Evolutionary conservation across 2,888 invertebrate species (phyloP).

Genomic region (Dendrolimus houi): DNA sequence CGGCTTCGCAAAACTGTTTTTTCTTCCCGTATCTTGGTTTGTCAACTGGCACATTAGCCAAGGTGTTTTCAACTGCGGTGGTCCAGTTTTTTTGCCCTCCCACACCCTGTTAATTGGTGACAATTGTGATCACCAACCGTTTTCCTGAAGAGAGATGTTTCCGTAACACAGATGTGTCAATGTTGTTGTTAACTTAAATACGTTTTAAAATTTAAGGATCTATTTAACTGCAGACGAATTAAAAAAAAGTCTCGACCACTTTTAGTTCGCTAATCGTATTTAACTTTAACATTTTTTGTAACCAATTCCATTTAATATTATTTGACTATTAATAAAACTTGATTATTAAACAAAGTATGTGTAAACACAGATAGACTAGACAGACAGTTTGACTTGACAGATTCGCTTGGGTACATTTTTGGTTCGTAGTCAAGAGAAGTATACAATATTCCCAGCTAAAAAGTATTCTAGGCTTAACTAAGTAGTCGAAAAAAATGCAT

Average conservation of each 20-base stretch:
- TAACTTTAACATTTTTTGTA: too few relatives aligned
- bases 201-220: neutral
- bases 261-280: neutral
- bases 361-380: too few relatives aligned
- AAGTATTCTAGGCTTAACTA: too few relatives aligned
- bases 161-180: conserved; percentile 59
- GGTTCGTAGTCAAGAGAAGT: too few relatives aligned
- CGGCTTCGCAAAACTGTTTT: conserved; percentile 52
- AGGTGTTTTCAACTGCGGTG: conserved; percentile 64
- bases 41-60: conserved; percentile 72
- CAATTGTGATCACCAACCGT: conserved; percentile 64
- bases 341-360: too few relatives aligned
- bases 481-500: too few relatives aligned
- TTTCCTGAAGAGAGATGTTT: conserved; percentile 65
- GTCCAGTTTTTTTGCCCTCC: conserved; percentile 52
- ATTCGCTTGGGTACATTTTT: too few relatives aligned
- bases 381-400: too few relatives aligned
- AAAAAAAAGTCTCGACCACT: neutral
- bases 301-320: too few relatives aligned
- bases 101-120: conserved; percentile 66
- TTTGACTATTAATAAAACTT: too few relatives aligned
- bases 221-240: neutral
- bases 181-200: conserved; percentile 28
- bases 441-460: too few relatives aligned
- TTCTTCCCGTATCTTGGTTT: conserved; percentile 46